Conservation (phyloP, 1,140 invertebrate genomes). For the Sarcophaga bullata region DNA sequence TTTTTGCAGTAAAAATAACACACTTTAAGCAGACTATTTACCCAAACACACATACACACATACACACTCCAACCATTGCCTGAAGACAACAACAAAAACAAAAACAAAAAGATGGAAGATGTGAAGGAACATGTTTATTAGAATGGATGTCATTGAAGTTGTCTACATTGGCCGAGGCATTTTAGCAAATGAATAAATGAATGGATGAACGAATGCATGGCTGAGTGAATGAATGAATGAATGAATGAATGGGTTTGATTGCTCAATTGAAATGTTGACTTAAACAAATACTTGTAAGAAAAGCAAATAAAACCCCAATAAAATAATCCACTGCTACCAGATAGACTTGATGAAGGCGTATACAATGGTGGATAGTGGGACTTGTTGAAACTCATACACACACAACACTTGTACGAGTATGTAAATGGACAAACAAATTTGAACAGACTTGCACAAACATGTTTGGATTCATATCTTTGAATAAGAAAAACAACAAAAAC, state of each 20-base stretch:
- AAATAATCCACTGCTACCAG: background rate
- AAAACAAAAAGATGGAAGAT: too few species aligned
- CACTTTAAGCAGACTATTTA: background rate
- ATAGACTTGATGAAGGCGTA: background rate
- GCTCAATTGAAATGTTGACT: constrained; percentile 18
- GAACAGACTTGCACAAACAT: background rate
- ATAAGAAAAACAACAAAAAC: too few species aligned
- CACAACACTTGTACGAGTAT: background rate
- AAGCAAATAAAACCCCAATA: constrained; percentile 19
- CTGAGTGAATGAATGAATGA: too few species aligned
- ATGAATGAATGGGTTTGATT: background rate
- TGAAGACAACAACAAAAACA: too few species aligned
- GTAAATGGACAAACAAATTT: background rate
- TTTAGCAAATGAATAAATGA: too few species aligned
- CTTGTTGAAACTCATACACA: constrained; percentile 1
- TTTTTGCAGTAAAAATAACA: constrained; percentile 19
- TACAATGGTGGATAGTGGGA: background rate
- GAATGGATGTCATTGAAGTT: background rate
- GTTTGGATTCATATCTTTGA: background rate
- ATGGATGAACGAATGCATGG: too few species aligned
- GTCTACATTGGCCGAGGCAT: background rate
- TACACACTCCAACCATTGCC: too few species aligned
- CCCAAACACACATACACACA: background rate
- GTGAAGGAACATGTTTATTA: background rate
- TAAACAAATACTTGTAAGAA: constrained; percentile 5